Conservation (phyloP, 2,113 vertebrate species). For the Oceanites oceanicus region DNA sequence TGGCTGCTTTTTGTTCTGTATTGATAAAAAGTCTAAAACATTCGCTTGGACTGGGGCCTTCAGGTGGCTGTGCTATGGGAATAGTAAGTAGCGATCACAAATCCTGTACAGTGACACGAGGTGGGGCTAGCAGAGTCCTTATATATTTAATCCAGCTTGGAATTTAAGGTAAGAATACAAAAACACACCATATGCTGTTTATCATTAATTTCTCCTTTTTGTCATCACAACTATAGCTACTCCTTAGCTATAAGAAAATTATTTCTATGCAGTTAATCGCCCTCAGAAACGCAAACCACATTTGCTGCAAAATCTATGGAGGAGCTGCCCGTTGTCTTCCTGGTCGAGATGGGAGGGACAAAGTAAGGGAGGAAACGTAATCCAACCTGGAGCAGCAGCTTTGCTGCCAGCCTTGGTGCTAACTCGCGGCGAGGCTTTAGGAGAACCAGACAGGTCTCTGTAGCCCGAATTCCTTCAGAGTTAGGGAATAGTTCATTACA, state of each 20-base stretch:
- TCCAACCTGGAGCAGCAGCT: neutral
- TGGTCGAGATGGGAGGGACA: neutral
- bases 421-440: neutral
- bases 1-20: neutral
- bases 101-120: neutral
- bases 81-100: neutral
- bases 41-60: neutral
- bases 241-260: neutral
- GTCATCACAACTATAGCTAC: neutral
- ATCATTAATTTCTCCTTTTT: neutral
- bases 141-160: neutral
- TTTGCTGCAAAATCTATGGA: neutral
- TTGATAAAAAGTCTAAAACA: neutral
- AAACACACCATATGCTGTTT: neutral
- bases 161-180: neutral
- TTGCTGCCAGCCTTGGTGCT: neutral
- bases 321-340: neutral
- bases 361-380: accelerated
- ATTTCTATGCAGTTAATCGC: neutral
- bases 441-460: neutral
- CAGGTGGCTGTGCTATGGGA: neutral
- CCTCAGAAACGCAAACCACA: neutral
- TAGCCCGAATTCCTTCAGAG: neutral
- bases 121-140: neutral
- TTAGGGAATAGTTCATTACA: neutral